Evolutionary conservation across 2,888 invertebrate species (phyloP).

Genomic region (Coronaproctus castanopsis): DNA sequence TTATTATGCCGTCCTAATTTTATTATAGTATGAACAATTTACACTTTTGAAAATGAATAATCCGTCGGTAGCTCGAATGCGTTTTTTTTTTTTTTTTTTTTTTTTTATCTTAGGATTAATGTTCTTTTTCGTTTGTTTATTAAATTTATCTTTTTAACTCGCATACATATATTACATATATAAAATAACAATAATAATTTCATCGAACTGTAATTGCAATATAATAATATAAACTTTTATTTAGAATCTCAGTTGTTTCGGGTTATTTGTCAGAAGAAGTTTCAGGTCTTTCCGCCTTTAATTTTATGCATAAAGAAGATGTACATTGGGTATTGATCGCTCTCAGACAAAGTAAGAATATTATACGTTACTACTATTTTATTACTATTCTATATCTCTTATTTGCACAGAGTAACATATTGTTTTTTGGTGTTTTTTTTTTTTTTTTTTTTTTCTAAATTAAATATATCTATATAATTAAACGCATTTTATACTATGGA

Average conservation of each 20-base stretch:
- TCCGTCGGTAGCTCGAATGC: too few relatives aligned
- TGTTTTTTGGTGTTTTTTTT: not conserved
- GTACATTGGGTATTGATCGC: conserved; percentile 75
- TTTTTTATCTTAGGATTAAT: not conserved
- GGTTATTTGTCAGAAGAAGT: conserved; percentile 81
- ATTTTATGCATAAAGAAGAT: conserved; percentile 76
- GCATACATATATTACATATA: too few relatives aligned
- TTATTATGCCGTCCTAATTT: too few relatives aligned
- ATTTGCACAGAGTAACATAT: not conserved
- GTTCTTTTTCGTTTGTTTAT: too few relatives aligned
- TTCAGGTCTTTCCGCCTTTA: conserved; percentile 67
- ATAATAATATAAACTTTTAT: conserved; percentile 2
- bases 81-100: not conserved
- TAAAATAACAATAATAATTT: too few relatives aligned
- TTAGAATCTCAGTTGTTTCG: conserved; percentile 67
- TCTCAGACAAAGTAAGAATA: conserved; percentile 51
- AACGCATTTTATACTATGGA: too few relatives aligned
- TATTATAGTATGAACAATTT: too few relatives aligned
- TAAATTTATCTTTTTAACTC: too few relatives aligned
- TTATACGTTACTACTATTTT: not conserved
- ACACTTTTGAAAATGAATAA: too few relatives aligned
- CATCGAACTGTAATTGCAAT: not conserved
- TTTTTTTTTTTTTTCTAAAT: not conserved
- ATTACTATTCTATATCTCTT: not conserved
- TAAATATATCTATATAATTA: not conserved